These are phyloP conservation scores for Conus canariensis DNA, from an alignment of 2,888 invertebrate genomes.

Conservation along the genomic window DNA sequence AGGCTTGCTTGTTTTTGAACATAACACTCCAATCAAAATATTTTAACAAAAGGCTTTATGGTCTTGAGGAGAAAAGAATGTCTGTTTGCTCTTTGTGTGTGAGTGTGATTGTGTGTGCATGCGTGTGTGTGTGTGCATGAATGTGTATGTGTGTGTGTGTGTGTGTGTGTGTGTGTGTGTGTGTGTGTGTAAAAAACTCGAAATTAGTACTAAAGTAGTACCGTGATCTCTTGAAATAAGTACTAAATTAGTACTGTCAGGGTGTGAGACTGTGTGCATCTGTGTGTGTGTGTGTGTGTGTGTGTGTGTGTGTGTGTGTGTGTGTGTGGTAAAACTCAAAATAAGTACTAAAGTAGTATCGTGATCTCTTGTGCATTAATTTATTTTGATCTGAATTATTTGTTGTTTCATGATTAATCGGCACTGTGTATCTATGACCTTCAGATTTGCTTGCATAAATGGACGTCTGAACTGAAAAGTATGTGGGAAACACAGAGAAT, in stretches of 20 bases:
- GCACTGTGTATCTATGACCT: slow-evolving; percentile 14
- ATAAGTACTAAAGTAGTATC: not conserved
- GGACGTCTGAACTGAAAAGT: slow-evolving; percentile 18
- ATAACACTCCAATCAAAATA: no score
- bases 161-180: not conserved
- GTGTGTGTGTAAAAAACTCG: not conserved
- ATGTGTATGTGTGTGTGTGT: not conserved
- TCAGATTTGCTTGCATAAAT: not conserved
- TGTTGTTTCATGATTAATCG: no score
- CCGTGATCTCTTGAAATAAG: no score
- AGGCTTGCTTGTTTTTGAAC: no score
- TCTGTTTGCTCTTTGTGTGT: no score
- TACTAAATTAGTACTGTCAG: no score
- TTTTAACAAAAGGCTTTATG: no score
- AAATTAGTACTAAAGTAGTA: not conserved
- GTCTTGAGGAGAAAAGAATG: no score
- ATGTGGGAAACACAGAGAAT: not conserved
- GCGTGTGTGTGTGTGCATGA: not conserved
- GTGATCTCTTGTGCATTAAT: not conserved
- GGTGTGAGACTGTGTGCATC: no score
- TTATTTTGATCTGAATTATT: no score
- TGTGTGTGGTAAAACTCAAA: not conserved
- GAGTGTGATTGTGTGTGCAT: no score
- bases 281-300: no score
- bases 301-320: not conserved